Conservation (phyloP, 2,888 invertebrate genomes). For the Reticulitermes lucifugus region DNA sequence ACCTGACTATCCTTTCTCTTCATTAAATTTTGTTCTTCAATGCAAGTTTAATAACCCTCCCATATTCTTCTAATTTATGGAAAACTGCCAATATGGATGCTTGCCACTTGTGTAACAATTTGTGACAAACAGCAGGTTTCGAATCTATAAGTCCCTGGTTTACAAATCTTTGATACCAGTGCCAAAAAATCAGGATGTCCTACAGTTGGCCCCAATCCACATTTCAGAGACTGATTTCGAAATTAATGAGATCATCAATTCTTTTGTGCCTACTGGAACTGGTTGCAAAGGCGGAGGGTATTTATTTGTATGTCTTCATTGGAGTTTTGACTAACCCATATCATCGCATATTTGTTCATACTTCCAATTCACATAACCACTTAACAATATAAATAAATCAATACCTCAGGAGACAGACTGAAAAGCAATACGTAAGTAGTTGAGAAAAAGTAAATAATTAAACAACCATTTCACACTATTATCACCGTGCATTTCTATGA, state of each 20-base stretch:
- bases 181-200: not conserved
- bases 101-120: not conserved
- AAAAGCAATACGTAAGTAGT: no score
- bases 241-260: no score
- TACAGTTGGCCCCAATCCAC: not conserved
- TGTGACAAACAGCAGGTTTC: not conserved
- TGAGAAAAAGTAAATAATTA: no score
- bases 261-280: no score
- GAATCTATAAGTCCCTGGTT: not conserved
- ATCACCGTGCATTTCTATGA: no score
- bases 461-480: no score
- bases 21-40: not conserved
- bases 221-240: not conserved
- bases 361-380: not conserved
- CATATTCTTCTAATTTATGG: not conserved
- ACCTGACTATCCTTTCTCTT: not conserved
- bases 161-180: not conserved
- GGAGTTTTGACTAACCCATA: not conserved
- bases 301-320: not conserved
- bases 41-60: not conserved
- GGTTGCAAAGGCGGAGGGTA: no score
- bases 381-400: no score
- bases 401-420: no score
- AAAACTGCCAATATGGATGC: not conserved
- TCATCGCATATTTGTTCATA: not conserved